Conservation (phyloP, 2,113 vertebrate genomes). For the Alouatta palliata region DNA sequence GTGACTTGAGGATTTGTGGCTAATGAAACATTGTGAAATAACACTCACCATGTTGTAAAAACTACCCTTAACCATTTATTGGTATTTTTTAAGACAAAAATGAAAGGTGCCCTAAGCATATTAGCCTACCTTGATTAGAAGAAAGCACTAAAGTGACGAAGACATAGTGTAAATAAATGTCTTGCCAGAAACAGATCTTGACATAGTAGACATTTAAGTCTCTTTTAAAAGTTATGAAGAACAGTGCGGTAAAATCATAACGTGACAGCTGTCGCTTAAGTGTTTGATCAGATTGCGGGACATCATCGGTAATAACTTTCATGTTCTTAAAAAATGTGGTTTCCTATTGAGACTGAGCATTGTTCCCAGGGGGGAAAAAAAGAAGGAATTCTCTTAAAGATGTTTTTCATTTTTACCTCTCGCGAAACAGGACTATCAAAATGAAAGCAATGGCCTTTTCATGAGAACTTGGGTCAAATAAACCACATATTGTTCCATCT, state of each 20-base stretch:
- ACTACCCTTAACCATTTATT: conserved; percentile 75
- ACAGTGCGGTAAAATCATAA: conserved; percentile 36
- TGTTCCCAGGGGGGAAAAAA: neutral
- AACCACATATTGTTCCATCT: conserved; percentile 62
- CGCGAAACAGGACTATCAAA: conserved; percentile 61
- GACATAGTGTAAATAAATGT: conserved; percentile 28
- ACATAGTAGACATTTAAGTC: neutral
- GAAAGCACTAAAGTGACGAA: conserved; percentile 65
- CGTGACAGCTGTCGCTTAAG: neutral
- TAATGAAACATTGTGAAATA: conserved; percentile 83
- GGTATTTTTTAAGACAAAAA: conserved; percentile 72
- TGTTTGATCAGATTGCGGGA: neutral
- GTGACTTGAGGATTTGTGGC: conserved; percentile 79
- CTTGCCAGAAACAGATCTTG: neutral
- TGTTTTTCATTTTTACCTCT: conserved; percentile 75
- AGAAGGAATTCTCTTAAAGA: conserved; percentile 56
- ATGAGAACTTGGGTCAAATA: conserved; percentile 65
- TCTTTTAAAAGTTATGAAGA: neutral
- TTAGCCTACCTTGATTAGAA: conserved; percentile 61
- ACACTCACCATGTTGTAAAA: conserved; percentile 80
- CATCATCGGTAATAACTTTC: conserved; percentile 50
- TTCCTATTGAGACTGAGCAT: conserved; percentile 44
- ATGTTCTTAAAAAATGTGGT: conserved; percentile 56
- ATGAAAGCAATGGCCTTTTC: conserved; percentile 55
- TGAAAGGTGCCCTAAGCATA: conserved; percentile 62